phyloP scores from a whole-genome alignment of 2,888 invertebrate genomes.

The Germaria angustata region DNA sequence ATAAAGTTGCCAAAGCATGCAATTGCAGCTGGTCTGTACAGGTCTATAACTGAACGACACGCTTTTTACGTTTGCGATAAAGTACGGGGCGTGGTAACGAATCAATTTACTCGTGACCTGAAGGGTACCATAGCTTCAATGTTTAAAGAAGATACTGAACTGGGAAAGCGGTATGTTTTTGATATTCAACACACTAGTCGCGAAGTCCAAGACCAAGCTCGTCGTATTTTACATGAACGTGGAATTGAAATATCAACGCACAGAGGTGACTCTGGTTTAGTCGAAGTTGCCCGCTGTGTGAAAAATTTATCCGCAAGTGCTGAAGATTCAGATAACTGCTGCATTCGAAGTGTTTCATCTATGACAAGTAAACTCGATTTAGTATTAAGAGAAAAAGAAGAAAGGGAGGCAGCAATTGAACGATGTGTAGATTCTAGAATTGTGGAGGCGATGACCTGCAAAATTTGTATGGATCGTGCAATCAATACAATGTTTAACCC shows the following conservation, averaged over 20 bases:
- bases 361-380: constrained; percentile 75
- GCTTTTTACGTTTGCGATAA: constrained; percentile 96
- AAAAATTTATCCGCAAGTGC: constrained; percentile 64
- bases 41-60: constrained; percentile 94
- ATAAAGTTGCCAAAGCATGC: constrained; percentile 90
- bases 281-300: constrained; percentile 39
- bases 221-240: constrained; percentile 85
- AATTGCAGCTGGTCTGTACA: constrained; percentile 89
- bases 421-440: constrained; percentile 79
- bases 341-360: constrained; percentile 16
- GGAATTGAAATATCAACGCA: constrained; percentile 74
- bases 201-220: constrained; percentile 93
- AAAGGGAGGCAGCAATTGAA: constrained; percentile 78
- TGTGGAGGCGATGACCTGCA: constrained; percentile 88
- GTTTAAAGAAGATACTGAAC: constrained; percentile 92
- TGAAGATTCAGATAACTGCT: neutral
- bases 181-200: constrained; percentile 93
- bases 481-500: constrained; percentile 92
- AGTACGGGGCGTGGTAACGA: constrained; percentile 91
- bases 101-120: constrained; percentile 92
- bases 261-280: neutral
- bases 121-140: constrained; percentile 94
- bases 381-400: constrained; percentile 77
- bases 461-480: constrained; percentile 92
- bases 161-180: constrained; percentile 94